Conservation (phyloP, 53 echinoderm and acorn worm genomes). For the Temnopleurus reevesii region DNA sequence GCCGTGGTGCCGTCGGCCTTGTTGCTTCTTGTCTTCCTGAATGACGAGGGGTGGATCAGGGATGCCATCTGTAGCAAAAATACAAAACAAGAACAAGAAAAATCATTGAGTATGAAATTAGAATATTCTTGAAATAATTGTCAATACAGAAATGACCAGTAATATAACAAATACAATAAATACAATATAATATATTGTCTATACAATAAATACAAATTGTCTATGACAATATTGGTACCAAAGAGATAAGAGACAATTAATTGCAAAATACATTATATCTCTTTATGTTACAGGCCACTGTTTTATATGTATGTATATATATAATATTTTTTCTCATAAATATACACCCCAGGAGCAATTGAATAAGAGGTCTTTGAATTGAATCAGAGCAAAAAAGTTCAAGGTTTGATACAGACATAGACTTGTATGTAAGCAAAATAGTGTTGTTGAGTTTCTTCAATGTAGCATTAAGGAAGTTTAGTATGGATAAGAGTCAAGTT, state of each 20-base stretch:
- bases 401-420: not conserved
- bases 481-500: not conserved
- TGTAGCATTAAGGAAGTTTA: not conserved
- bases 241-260: too few relatives aligned
- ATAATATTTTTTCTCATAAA: too few relatives aligned
- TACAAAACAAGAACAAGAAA: conserved; percentile 45
- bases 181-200: too few relatives aligned
- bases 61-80: conserved; percentile 60
- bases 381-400: not conserved
- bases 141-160: not conserved
- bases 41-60: conserved; percentile 29
- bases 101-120: not conserved
- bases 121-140: not conserved
- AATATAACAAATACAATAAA: too few relatives aligned
- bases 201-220: too few relatives aligned
- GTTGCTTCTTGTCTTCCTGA: conserved; percentile 15
- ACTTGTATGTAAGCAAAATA: not conserved
- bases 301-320: too few relatives aligned
- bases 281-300: too few relatives aligned
- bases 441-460: not conserved
- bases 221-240: too few relatives aligned
- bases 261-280: too few relatives aligned
- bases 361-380: too few relatives aligned
- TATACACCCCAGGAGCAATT: too few relatives aligned
- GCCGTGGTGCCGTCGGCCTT: conserved; percentile 44